Evolutionary conservation across 1,140 invertebrate species (phyloP).

Genomic region (Trigoniulus corallinus): DNA sequence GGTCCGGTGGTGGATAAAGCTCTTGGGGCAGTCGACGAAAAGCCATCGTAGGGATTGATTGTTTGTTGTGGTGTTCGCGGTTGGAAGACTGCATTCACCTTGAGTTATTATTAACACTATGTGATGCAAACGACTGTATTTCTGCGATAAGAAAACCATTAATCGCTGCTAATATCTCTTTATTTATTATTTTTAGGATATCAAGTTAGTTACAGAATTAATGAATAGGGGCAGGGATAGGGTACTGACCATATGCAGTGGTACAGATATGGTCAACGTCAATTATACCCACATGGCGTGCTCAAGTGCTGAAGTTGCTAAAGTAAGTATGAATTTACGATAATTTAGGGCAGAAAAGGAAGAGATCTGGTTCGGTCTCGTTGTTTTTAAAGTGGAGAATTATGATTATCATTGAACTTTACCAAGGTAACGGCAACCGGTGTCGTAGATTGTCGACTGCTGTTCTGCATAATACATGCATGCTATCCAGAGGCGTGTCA

Average conservation of each 20-base stretch:
- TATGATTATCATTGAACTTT: background rate
- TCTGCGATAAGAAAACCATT: background rate
- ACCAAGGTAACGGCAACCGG: background rate
- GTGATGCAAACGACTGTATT: background rate
- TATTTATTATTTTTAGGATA: constrained; percentile 42
- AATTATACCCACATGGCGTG: constrained; percentile 95
- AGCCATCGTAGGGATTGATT: too few species aligned
- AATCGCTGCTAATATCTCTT: constrained; percentile 1
- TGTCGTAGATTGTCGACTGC: too few species aligned
- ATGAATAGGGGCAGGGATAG: constrained; percentile 56
- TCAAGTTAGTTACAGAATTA: constrained; percentile 62
- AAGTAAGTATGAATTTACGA: constrained; percentile 39
- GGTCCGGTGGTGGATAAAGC: too few species aligned
- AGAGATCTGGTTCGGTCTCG: background rate
- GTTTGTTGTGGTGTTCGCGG: too few species aligned
- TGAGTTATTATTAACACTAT: background rate
- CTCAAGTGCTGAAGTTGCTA: constrained; percentile 74
- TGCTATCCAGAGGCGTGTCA: too few species aligned
- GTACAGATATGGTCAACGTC: constrained; percentile 98
- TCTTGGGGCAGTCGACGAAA: too few species aligned
- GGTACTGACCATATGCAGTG: constrained; percentile 94
- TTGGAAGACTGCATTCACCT: too few species aligned
- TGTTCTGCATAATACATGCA: too few species aligned
- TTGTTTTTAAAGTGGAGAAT: background rate
- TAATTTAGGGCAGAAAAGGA: background rate